These are phyloP conservation scores for Tachystola acroxantha DNA, from an alignment of 2,888 invertebrate species.

Conservation along the genomic window DNA sequence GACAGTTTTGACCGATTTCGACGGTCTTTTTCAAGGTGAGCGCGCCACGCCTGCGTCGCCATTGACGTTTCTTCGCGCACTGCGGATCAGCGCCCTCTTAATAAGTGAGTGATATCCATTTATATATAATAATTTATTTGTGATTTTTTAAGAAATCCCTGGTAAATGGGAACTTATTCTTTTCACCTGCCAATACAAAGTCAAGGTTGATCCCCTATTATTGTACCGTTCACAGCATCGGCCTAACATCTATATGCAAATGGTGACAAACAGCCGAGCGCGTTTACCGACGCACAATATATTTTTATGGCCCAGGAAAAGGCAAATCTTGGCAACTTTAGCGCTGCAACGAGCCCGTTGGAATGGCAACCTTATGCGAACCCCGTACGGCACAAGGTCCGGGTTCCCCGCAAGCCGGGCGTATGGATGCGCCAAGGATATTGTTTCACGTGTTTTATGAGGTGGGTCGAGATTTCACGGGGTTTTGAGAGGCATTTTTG, in stretches of 20 bases:
- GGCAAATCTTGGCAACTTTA: constrained; percentile 42
- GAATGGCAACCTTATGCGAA: constrained; percentile 22
- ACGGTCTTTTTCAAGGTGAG: no score
- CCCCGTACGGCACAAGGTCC: constrained; percentile 17
- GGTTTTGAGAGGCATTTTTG: constrained; percentile 56
- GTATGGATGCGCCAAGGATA: constrained; percentile 46
- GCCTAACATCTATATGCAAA: constrained; percentile 56
- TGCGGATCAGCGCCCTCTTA: no score
- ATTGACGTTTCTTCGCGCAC: no score
- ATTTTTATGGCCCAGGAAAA: constrained; percentile 72
- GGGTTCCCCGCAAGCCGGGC: no score
- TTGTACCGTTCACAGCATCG: constrained; percentile 28
- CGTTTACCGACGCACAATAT: constrained; percentile 75
- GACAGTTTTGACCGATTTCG: no score
- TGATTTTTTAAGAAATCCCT: no score
- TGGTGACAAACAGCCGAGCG: constrained; percentile 70
- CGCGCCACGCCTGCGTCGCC: no score
- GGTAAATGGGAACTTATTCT: background rate
- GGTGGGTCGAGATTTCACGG: constrained; percentile 71
- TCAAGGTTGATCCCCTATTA: constrained; percentile 4
- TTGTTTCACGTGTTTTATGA: constrained; percentile 77
- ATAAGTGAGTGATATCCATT: no score
- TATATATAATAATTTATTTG: no score
- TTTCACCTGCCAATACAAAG: constrained; percentile 7
- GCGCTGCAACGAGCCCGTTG: constrained; percentile 5